Percentiles rank a stretch among this genome's conserved stretches.
phyloP scores from a whole-genome alignment of 2,797 vertebrate species.

The Pagetopsis macropterus region DNA sequence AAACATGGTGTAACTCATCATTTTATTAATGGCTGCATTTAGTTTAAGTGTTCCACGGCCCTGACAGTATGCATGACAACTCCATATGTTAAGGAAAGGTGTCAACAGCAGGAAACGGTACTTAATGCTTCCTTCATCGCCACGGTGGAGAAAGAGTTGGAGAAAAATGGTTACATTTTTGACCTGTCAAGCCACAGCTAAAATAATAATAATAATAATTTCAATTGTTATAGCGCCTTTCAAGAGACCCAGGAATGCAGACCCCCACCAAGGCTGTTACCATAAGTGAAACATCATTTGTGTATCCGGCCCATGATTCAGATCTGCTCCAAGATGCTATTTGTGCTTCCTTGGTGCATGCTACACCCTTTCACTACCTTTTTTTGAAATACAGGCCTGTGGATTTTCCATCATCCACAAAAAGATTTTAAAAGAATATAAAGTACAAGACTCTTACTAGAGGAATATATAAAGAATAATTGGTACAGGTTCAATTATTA shows the following conservation, averaged over 20 bases:
- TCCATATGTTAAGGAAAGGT: not conserved
- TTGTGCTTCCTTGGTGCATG: too few species aligned
- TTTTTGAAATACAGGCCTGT: too few species aligned
- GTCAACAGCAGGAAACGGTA: not conserved
- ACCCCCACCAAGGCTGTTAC: too few species aligned
- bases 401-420: too few species aligned
- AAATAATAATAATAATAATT: too few species aligned
- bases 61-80: not conserved
- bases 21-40: constrained; percentile 19
- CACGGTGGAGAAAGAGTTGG: not conserved
- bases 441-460: not conserved
- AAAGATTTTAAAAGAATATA: too few species aligned
- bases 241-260: too few species aligned
- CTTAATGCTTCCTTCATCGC: not conserved
- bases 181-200: not conserved
- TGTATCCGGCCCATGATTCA: too few species aligned
- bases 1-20: not conserved
- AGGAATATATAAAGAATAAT: not conserved
- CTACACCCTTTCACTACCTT: too few species aligned
- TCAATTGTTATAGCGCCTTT: too few species aligned
- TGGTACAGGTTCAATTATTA: not conserved
- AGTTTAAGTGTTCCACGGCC: not conserved
- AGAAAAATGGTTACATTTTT: not conserved
- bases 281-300: too few species aligned
- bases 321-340: too few species aligned